Evolutionary conservation across 2,888 invertebrate species (phyloP), one percentile per base, ranked within the genome.

Genomic region (Eretmocerus hayati): DNA sequence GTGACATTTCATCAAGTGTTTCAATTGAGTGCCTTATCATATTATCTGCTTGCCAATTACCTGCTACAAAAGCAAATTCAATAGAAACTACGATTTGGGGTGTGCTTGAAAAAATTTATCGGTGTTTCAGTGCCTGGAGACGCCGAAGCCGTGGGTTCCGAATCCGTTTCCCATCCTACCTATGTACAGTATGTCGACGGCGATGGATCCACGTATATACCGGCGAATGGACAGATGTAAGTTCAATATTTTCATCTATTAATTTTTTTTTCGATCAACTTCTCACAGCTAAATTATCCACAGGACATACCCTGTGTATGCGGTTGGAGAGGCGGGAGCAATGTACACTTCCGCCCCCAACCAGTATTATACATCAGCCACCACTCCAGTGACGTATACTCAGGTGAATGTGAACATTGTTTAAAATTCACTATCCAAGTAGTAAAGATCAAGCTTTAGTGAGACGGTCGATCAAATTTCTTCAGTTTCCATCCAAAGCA

Each of bases 291-390:
- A 26, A 9, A 26, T 26, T 26, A 26, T 26, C 26, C 65, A 41
- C 55, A 84, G 84, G 83, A 80, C 83, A 63, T 84, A 84, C 75
- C 86, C 87, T 52, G 85, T 87, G 44, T 87, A 87, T 65, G 82
- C 85, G 39, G 85, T 86, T 54, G 84, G 83, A 13, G 85, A 85
- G 60, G 71, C 75, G 57, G 75, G 78, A 49, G 76, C 80, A 59
- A 80, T 75, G 74, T 83, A 75, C 69, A 81, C 77, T 64, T 79
- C 77, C 62, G 77, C 75, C 65, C 75, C 81, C 66, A 83, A 83
- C 65, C 87, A 78, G 69, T 88, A 79, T 69, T 92, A 80, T 74
- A 85, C 81, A 58, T 81, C 77, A 66, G 81, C 78, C 69, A 69
- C 73, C 13, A 77, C 80, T 16, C 78, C 79, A 36, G 79, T 79